phyloP scores from a whole-genome alignment of 2,797 vertebrate species.

The Mustela erminea region DNA sequence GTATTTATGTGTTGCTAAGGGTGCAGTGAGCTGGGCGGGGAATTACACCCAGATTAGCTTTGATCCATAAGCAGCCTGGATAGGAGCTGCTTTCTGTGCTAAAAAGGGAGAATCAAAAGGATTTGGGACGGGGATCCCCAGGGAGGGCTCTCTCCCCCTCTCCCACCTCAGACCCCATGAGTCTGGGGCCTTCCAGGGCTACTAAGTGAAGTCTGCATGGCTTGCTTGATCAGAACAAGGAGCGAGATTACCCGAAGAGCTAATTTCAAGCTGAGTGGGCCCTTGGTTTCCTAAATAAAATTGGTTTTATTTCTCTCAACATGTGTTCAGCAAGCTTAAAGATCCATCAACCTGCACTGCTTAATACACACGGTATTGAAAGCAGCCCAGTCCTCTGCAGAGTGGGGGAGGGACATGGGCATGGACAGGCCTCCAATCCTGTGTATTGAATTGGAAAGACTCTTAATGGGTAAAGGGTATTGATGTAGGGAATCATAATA shows the following conservation, averaged over 20 bases:
- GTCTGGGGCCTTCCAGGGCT: conserved; percentile 1
- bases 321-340: conserved; percentile 95
- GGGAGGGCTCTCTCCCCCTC: conserved; percentile 7
- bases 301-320: conserved; percentile 95
- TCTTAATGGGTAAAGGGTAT: conserved; percentile 93
- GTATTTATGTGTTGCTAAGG: conserved; percentile 84
- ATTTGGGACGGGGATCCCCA: conserved; percentile 47
- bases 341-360: conserved; percentile 91
- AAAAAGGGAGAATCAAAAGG: conserved; percentile 51
- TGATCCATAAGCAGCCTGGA: conserved; percentile 85
- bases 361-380: conserved; percentile 91
- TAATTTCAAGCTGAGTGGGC: conserved; percentile 93
- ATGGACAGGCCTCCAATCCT: conserved; percentile 89
- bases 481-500: conserved; percentile 91
- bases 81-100: conserved; percentile 86
- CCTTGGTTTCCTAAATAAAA: conserved; percentile 94
- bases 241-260: conserved; percentile 91
- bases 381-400: conserved; percentile 87
- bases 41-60: conserved; percentile 89
- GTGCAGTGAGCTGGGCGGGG: conserved; percentile 85
- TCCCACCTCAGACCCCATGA: neutral
- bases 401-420: conserved; percentile 68
- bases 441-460: conserved; percentile 95
- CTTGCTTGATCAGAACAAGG: conserved; percentile 77
- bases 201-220: neutral